Evolutionary conservation across 2,797 vertebrate species (phyloP), one percentile per base, ranked within the genome.

Genomic region (Sebastiscus albofasciatus): DNA sequence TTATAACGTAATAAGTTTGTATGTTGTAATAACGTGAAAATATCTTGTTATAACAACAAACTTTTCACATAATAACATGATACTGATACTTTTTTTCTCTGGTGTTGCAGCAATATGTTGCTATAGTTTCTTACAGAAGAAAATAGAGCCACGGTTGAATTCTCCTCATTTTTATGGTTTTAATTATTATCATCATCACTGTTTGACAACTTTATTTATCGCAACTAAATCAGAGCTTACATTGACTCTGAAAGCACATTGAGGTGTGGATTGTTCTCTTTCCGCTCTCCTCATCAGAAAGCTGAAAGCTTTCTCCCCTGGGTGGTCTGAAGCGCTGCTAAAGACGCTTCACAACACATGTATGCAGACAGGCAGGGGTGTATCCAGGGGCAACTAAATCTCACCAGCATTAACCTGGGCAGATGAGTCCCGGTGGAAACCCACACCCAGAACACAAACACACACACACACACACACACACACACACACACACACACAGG

Each of bases 381-480:
- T 95, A 91, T 93, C 94, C 93, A 93, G 79, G 94, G 92, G 91
- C 90, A 94, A 96, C 95, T 80, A 86, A 93, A 88, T 91, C 92
- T 93, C 91, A 80, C 61, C 74, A 79, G 93, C 83, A 80, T 84
- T 91, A 80, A 86, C 88, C 80, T 77, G 75, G 80, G 75, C 82
- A 86, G 89, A 89, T 87, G 89, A 84, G 87, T 90, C 90, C 84
- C 72, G 8, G 71, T 86, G 90, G 89, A 92, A 91, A 85, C 83
- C 72, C 79, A 86, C 86, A 74, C 78, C 83, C 74, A 88, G 72
- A 81, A 68, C 84, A 80, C 72, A 78, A 16, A 4, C 36, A 61
- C 39, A 49, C 67, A 75, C 81, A 79, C 34, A 52, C 70, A 73
- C 81, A 79, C 34, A 60, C 70, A 75, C 80, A 71, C 70, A 73